Percentiles rank a stretch among this genome's conserved stretches.
These are phyloP conservation scores for Styela clava DNA, from an alignment of 23 tunicate genomes.

Conservation along the genomic window DNA sequence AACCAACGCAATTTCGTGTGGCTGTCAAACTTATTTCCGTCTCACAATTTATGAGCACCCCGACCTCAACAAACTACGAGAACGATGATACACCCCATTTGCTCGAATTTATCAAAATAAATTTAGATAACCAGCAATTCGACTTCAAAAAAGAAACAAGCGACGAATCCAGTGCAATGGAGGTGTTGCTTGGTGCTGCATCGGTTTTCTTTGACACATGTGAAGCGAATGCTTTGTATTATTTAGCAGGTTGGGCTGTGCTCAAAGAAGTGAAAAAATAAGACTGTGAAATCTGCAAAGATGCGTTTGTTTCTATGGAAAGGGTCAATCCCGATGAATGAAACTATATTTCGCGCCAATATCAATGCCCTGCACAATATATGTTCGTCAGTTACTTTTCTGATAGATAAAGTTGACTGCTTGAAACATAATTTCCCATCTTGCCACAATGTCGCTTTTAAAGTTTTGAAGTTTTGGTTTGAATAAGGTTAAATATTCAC, in stretches of 20 bases:
- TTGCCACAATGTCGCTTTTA: too few species aligned
- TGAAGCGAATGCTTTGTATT: constrained; percentile 1
- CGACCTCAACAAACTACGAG: neutral
- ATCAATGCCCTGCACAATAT: too few species aligned
- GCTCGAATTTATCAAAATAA: neutral
- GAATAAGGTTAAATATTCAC: too few species aligned
- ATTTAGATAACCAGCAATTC: neutral
- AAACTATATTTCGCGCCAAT: too few species aligned
- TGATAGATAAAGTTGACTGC: too few species aligned
- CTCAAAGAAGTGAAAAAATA: neutral
- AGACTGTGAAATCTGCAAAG: too few species aligned
- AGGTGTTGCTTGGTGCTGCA: neutral
- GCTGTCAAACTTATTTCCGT: neutral
- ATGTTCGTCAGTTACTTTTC: too few species aligned
- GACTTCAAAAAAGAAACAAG: neutral
- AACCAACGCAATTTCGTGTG: neutral
- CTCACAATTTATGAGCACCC: neutral
- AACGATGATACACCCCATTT: neutral
- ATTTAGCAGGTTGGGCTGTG: constrained; percentile 14
- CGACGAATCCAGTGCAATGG: neutral
- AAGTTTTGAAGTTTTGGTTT: too few species aligned
- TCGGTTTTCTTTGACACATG: neutral
- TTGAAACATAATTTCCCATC: too few species aligned
- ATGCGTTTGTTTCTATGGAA: too few species aligned
- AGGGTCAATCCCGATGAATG: neutral